A percentile compares a stretch with the other conserved stretches of the same genome.
Evolutionary conservation across 2,888 invertebrate genomes (phyloP).

Genomic region (Lasiommata megera): DNA sequence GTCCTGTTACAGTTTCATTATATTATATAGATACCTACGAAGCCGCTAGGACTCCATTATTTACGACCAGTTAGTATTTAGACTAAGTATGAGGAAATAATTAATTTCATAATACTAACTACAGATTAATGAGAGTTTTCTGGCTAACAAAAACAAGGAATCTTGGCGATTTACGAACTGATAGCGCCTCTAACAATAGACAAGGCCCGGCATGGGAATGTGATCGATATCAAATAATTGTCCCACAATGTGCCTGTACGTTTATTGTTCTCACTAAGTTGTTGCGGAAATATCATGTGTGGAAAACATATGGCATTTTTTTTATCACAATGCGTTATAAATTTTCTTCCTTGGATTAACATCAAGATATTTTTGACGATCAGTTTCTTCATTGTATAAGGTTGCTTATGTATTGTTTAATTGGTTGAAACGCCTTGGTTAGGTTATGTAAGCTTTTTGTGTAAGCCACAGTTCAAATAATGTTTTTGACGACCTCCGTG

Average conservation of each 20-base stretch:
- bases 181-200: constrained; percentile 21
- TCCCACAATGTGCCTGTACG: constrained; percentile 27
- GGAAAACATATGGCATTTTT: constrained; percentile 3
- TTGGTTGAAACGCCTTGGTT: too few relatives aligned
- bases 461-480: too few relatives aligned
- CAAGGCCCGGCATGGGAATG: constrained; percentile 34
- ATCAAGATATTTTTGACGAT: not conserved
- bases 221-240: constrained; percentile 38
- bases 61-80: not conserved
- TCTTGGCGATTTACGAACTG: constrained; percentile 12
- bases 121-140: constrained; percentile 8
- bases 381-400: not conserved
- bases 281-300: constrained; percentile 26
- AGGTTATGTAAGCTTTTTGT: too few relatives aligned
- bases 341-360: constrained; percentile 14
- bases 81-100: not conserved
- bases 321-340: constrained; percentile 6
- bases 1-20: too few relatives aligned
- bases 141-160: constrained; percentile 28
- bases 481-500: too few relatives aligned
- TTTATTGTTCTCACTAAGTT: constrained; percentile 30
- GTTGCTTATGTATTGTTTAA: too few relatives aligned
- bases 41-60: not conserved
- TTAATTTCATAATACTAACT: constrained; percentile 6
- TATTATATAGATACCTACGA: not conserved